Evolutionary conservation across 1,140 invertebrate species (phyloP), one percentile per base, ranked within the genome.

Genomic region (Agraylea sexmaculata): DNA sequence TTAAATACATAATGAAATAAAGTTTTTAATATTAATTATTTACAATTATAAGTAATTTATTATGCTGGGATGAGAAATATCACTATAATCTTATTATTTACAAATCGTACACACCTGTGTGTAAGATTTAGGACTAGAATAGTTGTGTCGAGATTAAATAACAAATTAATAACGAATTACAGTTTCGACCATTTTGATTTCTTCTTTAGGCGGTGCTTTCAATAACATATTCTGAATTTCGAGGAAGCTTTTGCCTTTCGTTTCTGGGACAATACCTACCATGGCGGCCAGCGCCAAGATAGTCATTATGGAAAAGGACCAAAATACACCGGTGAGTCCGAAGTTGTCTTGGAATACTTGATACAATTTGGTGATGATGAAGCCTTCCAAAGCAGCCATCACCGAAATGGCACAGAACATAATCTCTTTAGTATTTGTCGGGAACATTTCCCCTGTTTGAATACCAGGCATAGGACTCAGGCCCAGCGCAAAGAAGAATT

Each of bases 371-470:
- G 38, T 45, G 4, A 46, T 43, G 6, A 46, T 19, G 13, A 49
- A 45, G 32, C 47, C 47, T 43, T 49, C 47, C 12, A 49, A 15
- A n/a, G 43, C 43, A 1, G 43, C 27, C n/a, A 49, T 28, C 2
- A 45, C 40, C 7, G 47, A 43, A 4, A 46, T 10, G 10, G 37
- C 10, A 20, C 47, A 49, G 27, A 49, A 49, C 10, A 27, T 37
- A 5, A 49, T 27, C 30, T 49, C 47, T 43, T 49, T 49, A 16
- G 43, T 43, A 12, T 43, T 41, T 11, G 43, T 40, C n/a, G 43
- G 37, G 27, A 49, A 49, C n/a, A 49, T 13, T 33, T 49, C 47
- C 29, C 47, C 47, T 18, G 46, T n/a, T 30, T 49, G 47, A 11
- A 43, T 49, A n/a, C 31, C 43, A 15, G 47, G 47, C 7, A 49